These are phyloP conservation scores for Wasmannia auropunctata DNA, from an alignment of 1,140 invertebrate genomes.

Conservation along the genomic window DNA sequence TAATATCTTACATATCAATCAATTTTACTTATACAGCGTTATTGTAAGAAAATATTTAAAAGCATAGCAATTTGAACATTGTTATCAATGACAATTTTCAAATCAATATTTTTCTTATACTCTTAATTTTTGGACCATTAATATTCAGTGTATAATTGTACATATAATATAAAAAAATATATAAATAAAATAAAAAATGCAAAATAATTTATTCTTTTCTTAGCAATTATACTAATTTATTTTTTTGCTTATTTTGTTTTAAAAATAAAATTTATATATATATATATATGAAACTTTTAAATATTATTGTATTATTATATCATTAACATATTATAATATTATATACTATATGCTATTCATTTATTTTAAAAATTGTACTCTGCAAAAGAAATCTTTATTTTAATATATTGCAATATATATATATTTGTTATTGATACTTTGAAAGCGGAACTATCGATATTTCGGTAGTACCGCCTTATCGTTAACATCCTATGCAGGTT, in stretches of 20 bases:
- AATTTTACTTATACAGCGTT: too few species aligned
- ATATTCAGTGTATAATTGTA: neutral
- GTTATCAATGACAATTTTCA: neutral
- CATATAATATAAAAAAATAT: neutral
- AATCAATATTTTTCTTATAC: neutral
- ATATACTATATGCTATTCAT: neutral
- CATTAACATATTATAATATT: neutral
- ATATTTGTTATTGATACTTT: neutral
- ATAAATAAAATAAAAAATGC: too few species aligned
- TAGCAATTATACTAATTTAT: neutral
- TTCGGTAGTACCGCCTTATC: neutral
- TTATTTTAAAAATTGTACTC: neutral
- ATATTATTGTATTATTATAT: too few species aligned
- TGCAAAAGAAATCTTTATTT: too few species aligned
- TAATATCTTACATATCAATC: neutral
- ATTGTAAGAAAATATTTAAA: neutral
- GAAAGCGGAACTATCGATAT: slow-evolving; percentile 12
- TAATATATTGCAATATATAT: neutral
- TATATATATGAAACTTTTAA: too few species aligned
- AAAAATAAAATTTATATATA: too few species aligned
- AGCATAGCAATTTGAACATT: neutral
- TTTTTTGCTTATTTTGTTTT: too few species aligned
- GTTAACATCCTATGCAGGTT: slow-evolving; percentile 5
- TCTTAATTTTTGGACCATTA: neutral
- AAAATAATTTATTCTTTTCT: neutral